Conservation (phyloP, 2,888 invertebrate species). For the Timandra comae region DNA sequence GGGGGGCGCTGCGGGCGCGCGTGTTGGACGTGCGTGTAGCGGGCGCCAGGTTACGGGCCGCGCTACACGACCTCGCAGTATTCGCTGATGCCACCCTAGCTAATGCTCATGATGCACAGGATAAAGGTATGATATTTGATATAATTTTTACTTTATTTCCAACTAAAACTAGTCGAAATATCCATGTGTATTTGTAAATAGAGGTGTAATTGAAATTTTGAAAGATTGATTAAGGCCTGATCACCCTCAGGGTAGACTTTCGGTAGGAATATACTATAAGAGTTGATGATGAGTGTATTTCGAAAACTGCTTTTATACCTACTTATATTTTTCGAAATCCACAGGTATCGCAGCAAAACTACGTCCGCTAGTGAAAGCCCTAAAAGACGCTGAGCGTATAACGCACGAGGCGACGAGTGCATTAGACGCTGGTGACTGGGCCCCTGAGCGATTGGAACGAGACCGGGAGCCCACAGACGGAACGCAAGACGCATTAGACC, state of each 20-base stretch:
- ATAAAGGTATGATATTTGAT: conserved; percentile 85
- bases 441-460: conserved; percentile 79
- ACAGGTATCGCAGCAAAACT: conserved; percentile 82
- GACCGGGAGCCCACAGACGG: conserved; percentile 72
- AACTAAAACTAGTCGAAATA: no score
- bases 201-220: no score
- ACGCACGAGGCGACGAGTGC: conserved; percentile 86
- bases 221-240: no score
- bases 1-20: conserved; percentile 85
- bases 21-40: conserved; percentile 90
- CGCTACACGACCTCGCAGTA: conserved; percentile 90
- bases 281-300: background rate
- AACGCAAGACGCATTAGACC: conserved; percentile 90
- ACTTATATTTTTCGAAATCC: conserved; percentile 6
- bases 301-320: background rate
- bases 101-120: conserved; percentile 88
- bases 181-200: no score
- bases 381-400: conserved; percentile 87
- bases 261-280: no score
- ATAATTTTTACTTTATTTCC: no score
- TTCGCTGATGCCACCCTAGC: conserved; percentile 93
- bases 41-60: conserved; percentile 85
- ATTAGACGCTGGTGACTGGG: conserved; percentile 87
- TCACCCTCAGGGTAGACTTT: no score
- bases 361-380: conserved; percentile 85